Evolutionary conservation across 2,797 vertebrate species (phyloP), one percentile per base, ranked within the genome.

Genomic region (Knipowitschia caucasica): DNA sequence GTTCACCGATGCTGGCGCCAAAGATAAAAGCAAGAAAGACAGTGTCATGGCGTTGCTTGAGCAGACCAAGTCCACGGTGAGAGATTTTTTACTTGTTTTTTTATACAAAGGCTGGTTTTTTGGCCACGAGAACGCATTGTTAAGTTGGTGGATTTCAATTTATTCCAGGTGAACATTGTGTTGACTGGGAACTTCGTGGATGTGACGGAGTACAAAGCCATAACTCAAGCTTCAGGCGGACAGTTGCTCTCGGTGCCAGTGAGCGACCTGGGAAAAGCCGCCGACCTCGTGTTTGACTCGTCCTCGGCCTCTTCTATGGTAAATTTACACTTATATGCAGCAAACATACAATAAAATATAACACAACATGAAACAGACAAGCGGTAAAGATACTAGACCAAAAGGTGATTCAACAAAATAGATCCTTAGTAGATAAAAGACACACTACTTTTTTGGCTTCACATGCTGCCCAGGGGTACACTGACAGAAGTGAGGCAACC

Each of bases 1-100:
- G 49, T 88, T 90, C 63, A 89, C 85, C 0, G 84, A 89, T 18
- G 80, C 86, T 1, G 1, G 66, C 0, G 74, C 85, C 10, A 89
- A 87, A 77, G 85, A 89, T 36, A 18, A 0, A 14, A 0, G 75
- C 0, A 53, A 88, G 50, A 77, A 50, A 38, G 76, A 43, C 56
- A 64, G 78, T 4, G 68, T 88, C 50, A 65, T 59, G 0, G 82
- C 85, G 1, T 70, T 87, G 34, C 87, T 86, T 0, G 67, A 89
- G 64, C 58, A 56, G 24, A 89, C 70, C 4, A 69, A 80, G 1
- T 56, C 84, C 10, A 74, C 71, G 67, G 89, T 88, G 36, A 68
- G 78, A 51, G 9, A n/a, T 23, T 20, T 11, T 8, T 53, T n/a
- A 15, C 7, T 0, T 26, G 7, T 17, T 44, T 9, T 3, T 10